Conservation (phyloP, 2,113 vertebrate genomes). For the Rutilus rutilus region DNA sequence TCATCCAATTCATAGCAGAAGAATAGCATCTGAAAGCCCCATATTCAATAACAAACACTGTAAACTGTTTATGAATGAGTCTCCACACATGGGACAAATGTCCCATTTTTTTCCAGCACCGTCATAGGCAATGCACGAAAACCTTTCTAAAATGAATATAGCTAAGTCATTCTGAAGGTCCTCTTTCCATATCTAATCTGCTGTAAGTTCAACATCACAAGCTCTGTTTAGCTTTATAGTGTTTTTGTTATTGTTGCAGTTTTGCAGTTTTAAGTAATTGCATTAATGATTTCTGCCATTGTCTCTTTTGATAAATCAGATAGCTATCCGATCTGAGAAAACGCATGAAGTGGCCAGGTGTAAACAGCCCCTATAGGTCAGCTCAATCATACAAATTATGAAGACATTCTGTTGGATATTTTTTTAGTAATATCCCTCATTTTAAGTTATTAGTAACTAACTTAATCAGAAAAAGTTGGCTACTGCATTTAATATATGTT, state of each 20-base stretch:
- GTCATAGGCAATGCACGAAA: neutral
- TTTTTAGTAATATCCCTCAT: neutral
- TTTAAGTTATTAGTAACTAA: neutral
- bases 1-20: neutral
- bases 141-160: neutral
- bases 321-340: too few relatives aligned
- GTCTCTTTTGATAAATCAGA: too few relatives aligned
- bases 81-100: neutral
- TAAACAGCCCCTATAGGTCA: too few relatives aligned
- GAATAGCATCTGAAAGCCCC: neutral
- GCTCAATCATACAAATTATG: neutral
- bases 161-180: neutral
- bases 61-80: neutral
- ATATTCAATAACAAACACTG: neutral
- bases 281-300: neutral
- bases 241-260: too few relatives aligned
- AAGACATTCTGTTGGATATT: neutral
- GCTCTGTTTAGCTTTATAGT: neutral
- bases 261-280: neutral
- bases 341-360: too few relatives aligned
- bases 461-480: neutral
- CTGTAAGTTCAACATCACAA: neutral
- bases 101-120: neutral
- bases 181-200: neutral
- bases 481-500: neutral